These are phyloP conservation scores for Deilephila porcellus DNA, from an alignment of 2,888 invertebrate genomes.

Conservation along the genomic window DNA sequence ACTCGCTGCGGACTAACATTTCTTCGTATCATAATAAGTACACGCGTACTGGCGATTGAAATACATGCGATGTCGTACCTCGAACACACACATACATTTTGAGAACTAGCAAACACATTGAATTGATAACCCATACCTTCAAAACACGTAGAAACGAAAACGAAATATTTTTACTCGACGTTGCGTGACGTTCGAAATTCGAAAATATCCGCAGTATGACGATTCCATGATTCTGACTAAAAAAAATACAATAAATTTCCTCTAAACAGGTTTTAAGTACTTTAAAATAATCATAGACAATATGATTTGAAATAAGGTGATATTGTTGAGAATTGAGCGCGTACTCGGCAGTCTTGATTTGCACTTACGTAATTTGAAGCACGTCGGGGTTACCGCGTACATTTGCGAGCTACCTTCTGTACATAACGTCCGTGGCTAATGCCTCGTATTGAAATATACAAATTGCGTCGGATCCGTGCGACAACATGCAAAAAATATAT, in stretches of 20 bases:
- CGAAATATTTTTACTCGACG: neutral
- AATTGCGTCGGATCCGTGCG: neutral
- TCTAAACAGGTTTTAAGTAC: neutral
- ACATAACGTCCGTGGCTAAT: slow-evolving; percentile 9
- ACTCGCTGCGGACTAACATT: neutral
- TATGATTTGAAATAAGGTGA: neutral
- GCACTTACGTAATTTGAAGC: slow-evolving; percentile 33
- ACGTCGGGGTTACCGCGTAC: slow-evolving; percentile 10
- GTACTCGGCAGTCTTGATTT: slow-evolving; percentile 22
- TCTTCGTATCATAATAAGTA: neutral
- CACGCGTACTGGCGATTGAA: neutral
- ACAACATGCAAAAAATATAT: neutral
- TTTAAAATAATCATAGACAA: neutral
- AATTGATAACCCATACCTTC: neutral
- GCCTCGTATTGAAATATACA: slow-evolving; percentile 5
- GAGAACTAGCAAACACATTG: neutral
- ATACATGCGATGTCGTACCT: neutral
- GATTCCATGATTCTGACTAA: neutral
- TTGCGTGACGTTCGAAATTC: slow-evolving; percentile 23
- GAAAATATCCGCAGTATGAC: slow-evolving; percentile 9
- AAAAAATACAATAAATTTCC: neutral
- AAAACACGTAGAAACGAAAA: neutral
- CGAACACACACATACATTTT: neutral
- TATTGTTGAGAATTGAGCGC: slow-evolving; percentile 4
- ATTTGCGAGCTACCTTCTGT: neutral